Evolutionary conservation across 2,888 invertebrate species (phyloP).

Genomic region (Patella depressa): DNA sequence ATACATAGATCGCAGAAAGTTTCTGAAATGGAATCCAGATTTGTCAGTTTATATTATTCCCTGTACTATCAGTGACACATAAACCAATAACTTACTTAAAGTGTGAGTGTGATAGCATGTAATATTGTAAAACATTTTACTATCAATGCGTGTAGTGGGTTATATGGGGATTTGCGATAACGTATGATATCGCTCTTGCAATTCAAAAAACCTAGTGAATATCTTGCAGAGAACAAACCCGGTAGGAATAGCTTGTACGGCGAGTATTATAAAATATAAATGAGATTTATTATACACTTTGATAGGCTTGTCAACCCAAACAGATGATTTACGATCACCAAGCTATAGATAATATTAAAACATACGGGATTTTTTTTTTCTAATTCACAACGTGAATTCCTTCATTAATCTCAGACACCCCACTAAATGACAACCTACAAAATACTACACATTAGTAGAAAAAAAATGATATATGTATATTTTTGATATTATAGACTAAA

Average conservation of each 20-base stretch:
- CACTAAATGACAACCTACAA: too few relatives aligned
- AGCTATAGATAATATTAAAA: background rate
- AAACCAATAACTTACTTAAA: too few relatives aligned
- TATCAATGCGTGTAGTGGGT: background rate
- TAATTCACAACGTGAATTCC: background rate
- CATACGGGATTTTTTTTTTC: slow-evolving; percentile 1
- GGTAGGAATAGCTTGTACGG: background rate
- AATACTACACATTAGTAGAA: too few relatives aligned
- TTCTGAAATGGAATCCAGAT: too few relatives aligned
- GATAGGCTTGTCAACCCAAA: background rate
- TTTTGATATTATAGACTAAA: too few relatives aligned
- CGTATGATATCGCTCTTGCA: background rate
- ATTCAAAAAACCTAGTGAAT: slow-evolving; percentile 1
- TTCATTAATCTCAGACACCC: too few relatives aligned
- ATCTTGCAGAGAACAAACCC: slow-evolving; percentile 1
- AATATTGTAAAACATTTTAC: too few relatives aligned
- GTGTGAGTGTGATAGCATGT: too few relatives aligned
- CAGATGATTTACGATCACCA: background rate
- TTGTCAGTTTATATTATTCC: too few relatives aligned
- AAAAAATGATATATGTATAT: too few relatives aligned
- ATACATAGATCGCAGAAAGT: too few relatives aligned
- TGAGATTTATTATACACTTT: background rate
- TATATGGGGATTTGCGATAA: background rate
- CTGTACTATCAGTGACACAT: too few relatives aligned
- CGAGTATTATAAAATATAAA: slow-evolving; percentile 2